Evolutionary conservation across 2,888 invertebrate genomes (phyloP), one percentile per base, ranked within the genome.

Genomic region (Leucophora obtusa): DNA sequence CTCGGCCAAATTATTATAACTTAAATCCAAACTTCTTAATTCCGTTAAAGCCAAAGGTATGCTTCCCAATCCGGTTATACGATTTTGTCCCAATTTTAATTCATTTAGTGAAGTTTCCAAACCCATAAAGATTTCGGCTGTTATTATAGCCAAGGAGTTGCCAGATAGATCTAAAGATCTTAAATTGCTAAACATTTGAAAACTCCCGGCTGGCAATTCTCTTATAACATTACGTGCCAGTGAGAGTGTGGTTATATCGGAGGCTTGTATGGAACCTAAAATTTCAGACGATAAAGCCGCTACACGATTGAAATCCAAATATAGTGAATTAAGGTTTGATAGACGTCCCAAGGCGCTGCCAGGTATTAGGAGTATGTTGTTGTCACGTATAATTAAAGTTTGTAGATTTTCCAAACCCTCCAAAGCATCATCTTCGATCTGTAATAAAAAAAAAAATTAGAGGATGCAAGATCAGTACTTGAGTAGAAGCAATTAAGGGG

Each of bases 341-440:
- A 97, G 89, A n/a, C 95, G 93, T 8, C 95, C 95, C 6, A 97
- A 91, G 0, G 97, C 96, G 53, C 95, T 94, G 0, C 96, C 95
- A 0, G 97, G 97, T 51, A 97, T 94, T 0, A 96, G 91, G 0
- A 97, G 92, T 70, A 97, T 95, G 83, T 97, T 96, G 90, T 97
- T 97, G 89, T 97, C 97, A 85, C 94, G 94, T 10, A 97, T 91
- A 33, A 95, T 93, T 0, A 97, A 91, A 47, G 94, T 94, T 88
- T 95, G 93, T 15, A 97, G 91, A 84, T 93, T 94, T 38, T 93
- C 93, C 82, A 97, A 90, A 0, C 97, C 97, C 87, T 96, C 96
- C 85, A 97, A 95, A 0, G 96, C 95, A 83, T 96, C 96, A 85
- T 96, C 96, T 91, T 97, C 96, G 79, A 97, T 94, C 96, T 96